Conservation (phyloP, 2,888 invertebrate genomes). For the Tiliacea aurago region DNA sequence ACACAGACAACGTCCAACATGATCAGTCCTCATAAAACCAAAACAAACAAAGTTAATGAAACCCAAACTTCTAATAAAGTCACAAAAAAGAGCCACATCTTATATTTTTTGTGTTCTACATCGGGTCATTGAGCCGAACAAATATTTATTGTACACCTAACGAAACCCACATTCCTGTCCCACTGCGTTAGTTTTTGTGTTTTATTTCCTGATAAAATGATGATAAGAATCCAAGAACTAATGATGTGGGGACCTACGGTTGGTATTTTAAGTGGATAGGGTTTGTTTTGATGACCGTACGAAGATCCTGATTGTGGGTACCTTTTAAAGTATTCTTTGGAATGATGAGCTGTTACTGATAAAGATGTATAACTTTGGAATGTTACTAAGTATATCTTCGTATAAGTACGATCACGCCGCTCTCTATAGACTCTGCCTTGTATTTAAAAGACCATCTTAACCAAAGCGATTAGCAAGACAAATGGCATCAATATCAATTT, state of each 20-base stretch:
- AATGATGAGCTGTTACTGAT: not conserved
- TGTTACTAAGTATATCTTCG: not conserved
- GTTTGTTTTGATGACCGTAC: not conserved
- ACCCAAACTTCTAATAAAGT: not conserved
- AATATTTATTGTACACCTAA: conserved; percentile 35
- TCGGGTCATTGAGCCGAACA: conserved; percentile 38
- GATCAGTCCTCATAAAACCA: not conserved
- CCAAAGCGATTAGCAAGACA: not conserved
- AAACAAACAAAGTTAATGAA: not conserved
- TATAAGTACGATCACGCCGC: too few relatives aligned
- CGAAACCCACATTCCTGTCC: conserved; percentile 43
- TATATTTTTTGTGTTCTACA: conserved; percentile 17
- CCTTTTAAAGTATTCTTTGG: conserved; percentile 8
- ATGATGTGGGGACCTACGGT: not conserved
- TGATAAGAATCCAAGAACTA: not conserved
- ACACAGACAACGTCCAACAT: too few relatives aligned
- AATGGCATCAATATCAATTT: too few relatives aligned
- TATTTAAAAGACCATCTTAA: not conserved
- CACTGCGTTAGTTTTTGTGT: conserved; percentile 24
- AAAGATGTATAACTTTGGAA: conserved; percentile 1
- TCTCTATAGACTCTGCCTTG: too few relatives aligned
- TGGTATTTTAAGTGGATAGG: conserved; percentile 19
- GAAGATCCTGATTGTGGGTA: not conserved
- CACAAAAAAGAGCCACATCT: not conserved
- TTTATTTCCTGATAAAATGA: conserved; percentile 42